Conservation (phyloP, 2,888 invertebrate species). For the Glyphotaelius pellucidus region DNA sequence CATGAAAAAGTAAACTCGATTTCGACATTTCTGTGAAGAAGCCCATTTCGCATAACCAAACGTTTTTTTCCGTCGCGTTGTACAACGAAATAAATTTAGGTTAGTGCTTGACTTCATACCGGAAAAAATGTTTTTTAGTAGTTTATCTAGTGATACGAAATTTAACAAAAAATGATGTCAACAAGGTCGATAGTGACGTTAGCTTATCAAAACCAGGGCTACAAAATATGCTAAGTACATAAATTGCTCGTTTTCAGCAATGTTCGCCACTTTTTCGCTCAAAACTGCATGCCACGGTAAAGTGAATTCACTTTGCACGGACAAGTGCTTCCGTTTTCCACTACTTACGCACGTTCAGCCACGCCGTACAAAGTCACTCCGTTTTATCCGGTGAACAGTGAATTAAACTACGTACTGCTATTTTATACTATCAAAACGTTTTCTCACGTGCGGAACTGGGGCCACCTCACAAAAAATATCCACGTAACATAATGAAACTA, state of each 20-base stretch:
- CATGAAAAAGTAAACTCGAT: no score
- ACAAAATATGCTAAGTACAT: background rate
- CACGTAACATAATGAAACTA: background rate
- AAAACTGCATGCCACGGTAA: conserved; percentile 35
- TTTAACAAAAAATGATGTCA: background rate
- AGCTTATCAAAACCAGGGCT: background rate
- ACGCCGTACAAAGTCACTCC: conserved; percentile 39
- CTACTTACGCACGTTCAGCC: conserved; percentile 58
- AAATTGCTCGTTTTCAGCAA: background rate
- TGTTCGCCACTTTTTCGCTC: background rate
- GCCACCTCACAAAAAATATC: background rate
- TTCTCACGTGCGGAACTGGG: background rate
- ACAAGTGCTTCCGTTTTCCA: conserved; percentile 53
- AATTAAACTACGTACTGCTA: conserved; percentile 9
- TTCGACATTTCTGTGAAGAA: no score
- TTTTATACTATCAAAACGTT: background rate
- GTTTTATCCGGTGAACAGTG: conserved; percentile 17
- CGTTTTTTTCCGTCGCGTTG: no score
- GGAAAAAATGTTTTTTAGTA: no score
- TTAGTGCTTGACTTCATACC: no score
- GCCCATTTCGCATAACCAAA: no score
- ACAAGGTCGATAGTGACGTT: background rate
- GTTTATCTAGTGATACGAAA: background rate
- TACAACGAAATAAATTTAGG: no score
- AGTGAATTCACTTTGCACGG: conserved; percentile 37